Evolutionary conservation across 2,113 vertebrate species (phyloP).

Genomic region (Ictidomys tridecemlineatus): DNA sequence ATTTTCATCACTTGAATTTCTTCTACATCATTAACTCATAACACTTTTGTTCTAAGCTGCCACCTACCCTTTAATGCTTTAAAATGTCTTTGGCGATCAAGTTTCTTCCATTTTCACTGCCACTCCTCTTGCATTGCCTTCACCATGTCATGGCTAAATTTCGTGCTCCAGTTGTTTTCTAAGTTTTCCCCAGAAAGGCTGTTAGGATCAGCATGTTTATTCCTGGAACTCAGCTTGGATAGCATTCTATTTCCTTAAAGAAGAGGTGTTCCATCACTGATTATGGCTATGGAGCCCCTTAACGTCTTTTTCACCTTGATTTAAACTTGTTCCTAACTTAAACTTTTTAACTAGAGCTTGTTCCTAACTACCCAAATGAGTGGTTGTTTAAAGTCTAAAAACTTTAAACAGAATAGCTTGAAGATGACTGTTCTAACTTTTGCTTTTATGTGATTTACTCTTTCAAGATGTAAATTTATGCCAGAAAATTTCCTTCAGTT

Average conservation of each 20-base stretch:
- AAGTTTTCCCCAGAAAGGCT: background rate
- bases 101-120: background rate
- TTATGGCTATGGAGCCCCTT: background rate
- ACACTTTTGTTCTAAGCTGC: background rate
- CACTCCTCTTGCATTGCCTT: background rate
- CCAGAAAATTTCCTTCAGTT: slow-evolving; percentile 42
- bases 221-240: background rate
- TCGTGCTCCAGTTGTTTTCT: background rate
- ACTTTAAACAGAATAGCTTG: background rate
- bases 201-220: background rate
- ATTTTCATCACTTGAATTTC: background rate
- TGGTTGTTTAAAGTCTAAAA: background rate
- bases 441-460: background rate
- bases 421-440: background rate
- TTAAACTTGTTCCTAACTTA: no score
- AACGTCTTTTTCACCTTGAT: background rate
- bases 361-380: background rate
- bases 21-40: background rate
- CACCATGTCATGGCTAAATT: background rate
- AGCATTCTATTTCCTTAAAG: background rate
- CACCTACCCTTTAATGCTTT: no score
- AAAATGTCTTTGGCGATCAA: background rate
- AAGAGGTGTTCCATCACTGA: background rate
- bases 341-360: background rate
- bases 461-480: slow-evolving; percentile 9